Base-by-base conservation (phyloP, 2,888 invertebrate species). In the Oscheius onirici region DNA sequence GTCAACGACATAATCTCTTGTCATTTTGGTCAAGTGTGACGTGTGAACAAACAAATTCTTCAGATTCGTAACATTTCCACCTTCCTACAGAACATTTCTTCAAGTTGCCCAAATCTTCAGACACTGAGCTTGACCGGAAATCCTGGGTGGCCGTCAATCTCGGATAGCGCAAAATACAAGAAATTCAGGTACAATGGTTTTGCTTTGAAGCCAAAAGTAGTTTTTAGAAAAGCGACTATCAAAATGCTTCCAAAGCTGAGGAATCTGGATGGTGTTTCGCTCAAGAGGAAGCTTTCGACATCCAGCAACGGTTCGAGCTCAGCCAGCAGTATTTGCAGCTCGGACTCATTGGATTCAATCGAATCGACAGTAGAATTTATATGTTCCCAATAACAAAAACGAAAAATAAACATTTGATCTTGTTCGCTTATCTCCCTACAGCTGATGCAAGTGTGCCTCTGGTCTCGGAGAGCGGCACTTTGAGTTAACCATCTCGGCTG, bases 1-100 rank as follows among this genome's bases (percentile, higher is more conserved):
- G 58, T 67, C 28, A 41, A n/a, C 3, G 34, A 6, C 5, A 34
- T 34, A 34, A 8, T 34, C 8, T 34, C 5, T 34, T 6, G 34
- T 54, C 22, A 8, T 11, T 5, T 26, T n/a, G n/a, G n/a, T n/a
- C n/a, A n/a, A n/a, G n/a, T n/a, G n/a, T n/a, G n/a, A n/a, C n/a
- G n/a, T n/a, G 41, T 8, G 44, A 20, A 43, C 15, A 15, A 46
- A 49, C 46, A 15, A 11, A 44, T 5, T 60, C 76, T 80, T 54
- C 63, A 83, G 81, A 79, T 84, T 26, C 77, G 78, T 24, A 76
- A 83, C 71, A 70, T 83, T 40, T 74, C 73, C 17, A 67, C 78
- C 13, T 73, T 84, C 2, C 60, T 84, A 8, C 70, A 77, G 54
- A 77, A 77, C 49, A 28, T 84, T 6, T 52, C 72, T 2, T 68